Percentiles rank a stretch among this genome's conserved stretches.
Conservation (phyloP, 1,140 invertebrate species). For the Potamilus streckersoni region DNA sequence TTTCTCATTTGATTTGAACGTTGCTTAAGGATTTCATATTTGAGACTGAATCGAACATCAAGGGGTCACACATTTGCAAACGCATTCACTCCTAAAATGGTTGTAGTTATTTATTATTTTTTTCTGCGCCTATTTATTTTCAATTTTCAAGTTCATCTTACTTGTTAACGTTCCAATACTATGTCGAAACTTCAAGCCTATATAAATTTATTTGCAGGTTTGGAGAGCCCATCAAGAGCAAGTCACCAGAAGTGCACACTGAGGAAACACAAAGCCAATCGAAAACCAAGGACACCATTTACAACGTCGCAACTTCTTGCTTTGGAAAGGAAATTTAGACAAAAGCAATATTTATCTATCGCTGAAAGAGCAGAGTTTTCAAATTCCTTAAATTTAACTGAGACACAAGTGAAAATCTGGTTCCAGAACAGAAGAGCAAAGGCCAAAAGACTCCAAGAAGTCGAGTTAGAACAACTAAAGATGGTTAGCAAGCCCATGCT, state of each 20-base stretch:
- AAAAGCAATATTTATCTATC: conserved; percentile 95
- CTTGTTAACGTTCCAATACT: no score
- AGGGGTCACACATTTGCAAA: no score
- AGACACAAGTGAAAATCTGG: conserved; percentile 94
- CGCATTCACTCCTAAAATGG: no score
- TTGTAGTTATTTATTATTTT: no score
- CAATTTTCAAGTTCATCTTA: no score
- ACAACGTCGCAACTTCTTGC: conserved; percentile 94
- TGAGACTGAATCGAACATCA: no score
- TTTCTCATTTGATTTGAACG: no score
- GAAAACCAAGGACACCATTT: conserved; percentile 97
- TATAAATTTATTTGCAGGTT: not conserved
- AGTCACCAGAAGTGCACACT: conserved; percentile 85
- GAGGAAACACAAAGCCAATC: conserved; percentile 93
- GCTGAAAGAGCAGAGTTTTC: conserved; percentile 97
- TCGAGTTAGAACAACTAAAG: conserved; percentile 74
- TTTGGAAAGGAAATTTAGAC: conserved; percentile 94
- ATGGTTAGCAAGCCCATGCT: conserved; percentile 72
- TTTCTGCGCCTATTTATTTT: no score
- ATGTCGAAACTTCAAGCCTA: no score
- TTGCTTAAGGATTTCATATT: no score
- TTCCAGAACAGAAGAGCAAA: conserved; percentile 96
- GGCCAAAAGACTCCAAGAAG: conserved; percentile 92
- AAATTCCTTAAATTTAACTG: conserved; percentile 89
- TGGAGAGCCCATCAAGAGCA: conserved; percentile 39